Conservation (phyloP, 2,888 invertebrate species). For the Dioctria linearis region DNA sequence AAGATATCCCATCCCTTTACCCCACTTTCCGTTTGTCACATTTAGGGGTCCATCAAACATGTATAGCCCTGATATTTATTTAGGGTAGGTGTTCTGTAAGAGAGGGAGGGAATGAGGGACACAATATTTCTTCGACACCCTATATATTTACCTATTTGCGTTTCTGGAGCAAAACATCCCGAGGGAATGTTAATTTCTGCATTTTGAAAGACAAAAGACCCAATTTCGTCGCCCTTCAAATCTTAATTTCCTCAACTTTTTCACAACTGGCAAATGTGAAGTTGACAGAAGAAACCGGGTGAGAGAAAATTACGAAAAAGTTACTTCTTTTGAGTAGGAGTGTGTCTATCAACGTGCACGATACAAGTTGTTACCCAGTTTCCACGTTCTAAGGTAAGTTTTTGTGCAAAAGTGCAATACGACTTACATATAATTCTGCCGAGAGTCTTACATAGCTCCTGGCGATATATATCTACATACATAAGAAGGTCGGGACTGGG, state of each 20-base stretch:
- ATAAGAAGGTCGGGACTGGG: not conserved
- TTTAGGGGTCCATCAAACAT: not conserved
- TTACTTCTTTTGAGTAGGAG: not conserved
- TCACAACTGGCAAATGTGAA: conserved; percentile 21
- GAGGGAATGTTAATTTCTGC: conserved; percentile 38
- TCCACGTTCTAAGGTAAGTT: conserved; percentile 1
- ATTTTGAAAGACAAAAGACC: conserved; percentile 43
- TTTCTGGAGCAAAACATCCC: not conserved
- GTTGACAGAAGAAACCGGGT: conserved; percentile 17
- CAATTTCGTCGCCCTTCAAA: conserved; percentile 49
- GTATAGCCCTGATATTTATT: conserved; percentile 10
- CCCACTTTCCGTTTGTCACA: not conserved
- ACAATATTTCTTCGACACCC: not conserved
- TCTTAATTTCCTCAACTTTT: conserved; percentile 48
- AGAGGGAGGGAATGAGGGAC: not conserved
- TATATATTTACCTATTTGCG: not conserved
- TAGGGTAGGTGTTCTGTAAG: conserved; percentile 25
- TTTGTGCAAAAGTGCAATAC: not conserved
- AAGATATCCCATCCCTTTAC: not conserved
- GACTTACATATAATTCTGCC: not conserved
- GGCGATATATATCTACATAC: not conserved
- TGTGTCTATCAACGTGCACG: conserved; percentile 27
- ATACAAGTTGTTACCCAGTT: conserved; percentile 23
- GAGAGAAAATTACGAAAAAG: conserved; percentile 20
- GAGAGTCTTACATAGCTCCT: not conserved